These are phyloP conservation scores for Benitochromis conjunctus DNA, from an alignment of 2,113 vertebrate genomes.

Conservation along the genomic window DNA sequence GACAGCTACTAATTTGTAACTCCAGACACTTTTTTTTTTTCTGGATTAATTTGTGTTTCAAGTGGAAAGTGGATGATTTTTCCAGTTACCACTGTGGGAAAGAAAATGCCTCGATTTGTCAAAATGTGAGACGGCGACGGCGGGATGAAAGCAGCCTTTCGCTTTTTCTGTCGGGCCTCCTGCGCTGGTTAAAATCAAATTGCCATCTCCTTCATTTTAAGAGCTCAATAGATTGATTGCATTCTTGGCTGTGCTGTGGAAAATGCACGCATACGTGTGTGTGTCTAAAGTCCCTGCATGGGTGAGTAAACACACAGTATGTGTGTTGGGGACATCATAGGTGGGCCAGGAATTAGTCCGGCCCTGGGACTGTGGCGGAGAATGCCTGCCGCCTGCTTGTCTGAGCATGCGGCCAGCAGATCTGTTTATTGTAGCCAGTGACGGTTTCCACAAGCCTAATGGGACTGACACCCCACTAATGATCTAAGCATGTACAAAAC, in stretches of 20 bases:
- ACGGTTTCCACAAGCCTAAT: conserved; percentile 95
- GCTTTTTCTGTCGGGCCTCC: conserved; percentile 1
- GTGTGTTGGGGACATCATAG: conserved; percentile 52
- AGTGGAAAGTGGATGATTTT: conserved; percentile 35
- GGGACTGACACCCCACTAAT: conserved; percentile 92
- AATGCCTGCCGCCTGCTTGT: conserved; percentile 79
- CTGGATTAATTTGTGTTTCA: conserved; percentile 36
- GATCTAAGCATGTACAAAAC: conserved; percentile 92
- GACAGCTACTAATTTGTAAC: conserved; percentile 58
- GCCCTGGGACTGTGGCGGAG: conserved; percentile 52
- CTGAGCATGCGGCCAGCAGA: conserved; percentile 81
- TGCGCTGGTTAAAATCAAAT: conserved; percentile 46
- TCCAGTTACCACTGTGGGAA: conserved; percentile 28
- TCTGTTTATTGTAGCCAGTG: conserved; percentile 94
- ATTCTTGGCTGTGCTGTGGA: conserved; percentile 4
- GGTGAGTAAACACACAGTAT: conserved; percentile 32
- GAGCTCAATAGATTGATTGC: conserved; percentile 28
- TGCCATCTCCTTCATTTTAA: conserved; percentile 6
- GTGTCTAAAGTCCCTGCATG: background rate
- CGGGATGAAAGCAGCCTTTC: conserved; percentile 4
- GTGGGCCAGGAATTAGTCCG: conserved; percentile 53
- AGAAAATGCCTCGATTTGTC: conserved; percentile 32
- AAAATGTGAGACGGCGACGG: conserved; percentile 4
- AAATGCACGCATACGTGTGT: background rate
- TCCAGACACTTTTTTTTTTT: conserved; percentile 24